Evolutionary conservation across 2,797 vertebrate species (phyloP).

Genomic region (Thaleichthys pacificus): DNA sequence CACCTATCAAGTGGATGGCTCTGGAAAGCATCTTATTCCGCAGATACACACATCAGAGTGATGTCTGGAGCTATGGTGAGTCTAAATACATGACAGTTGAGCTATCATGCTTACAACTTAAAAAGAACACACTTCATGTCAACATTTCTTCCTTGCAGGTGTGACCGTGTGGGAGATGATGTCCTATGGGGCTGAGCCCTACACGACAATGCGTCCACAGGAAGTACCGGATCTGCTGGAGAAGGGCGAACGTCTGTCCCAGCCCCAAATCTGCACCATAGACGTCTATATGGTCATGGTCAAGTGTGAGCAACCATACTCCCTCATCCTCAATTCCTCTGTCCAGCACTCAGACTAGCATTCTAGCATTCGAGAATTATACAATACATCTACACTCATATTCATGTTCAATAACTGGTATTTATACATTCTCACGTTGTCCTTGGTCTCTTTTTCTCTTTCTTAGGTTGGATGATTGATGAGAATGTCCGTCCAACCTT

Average conservation of each 20-base stretch:
- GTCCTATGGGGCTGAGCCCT: slow-evolving; percentile 93
- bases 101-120: background rate
- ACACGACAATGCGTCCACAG: slow-evolving; percentile 79
- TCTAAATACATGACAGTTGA: background rate
- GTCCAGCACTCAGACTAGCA: background rate
- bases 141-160: slow-evolving; percentile 65
- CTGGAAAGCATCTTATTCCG: slow-evolving; percentile 94
- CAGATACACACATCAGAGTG: slow-evolving; percentile 95
- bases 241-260: slow-evolving; percentile 91
- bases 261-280: slow-evolving; percentile 96
- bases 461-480: slow-evolving; percentile 95
- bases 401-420: background rate
- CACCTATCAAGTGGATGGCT: slow-evolving; percentile 95
- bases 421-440: background rate
- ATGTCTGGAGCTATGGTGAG: slow-evolving; percentile 98
- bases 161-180: slow-evolving; percentile 98
- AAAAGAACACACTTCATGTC: background rate
- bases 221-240: slow-evolving; percentile 91
- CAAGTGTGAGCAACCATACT: slow-evolving; percentile 83
- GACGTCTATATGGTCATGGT: slow-evolving; percentile 99
- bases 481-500: slow-evolving; percentile 96
- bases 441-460: background rate
- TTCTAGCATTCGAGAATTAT: background rate
- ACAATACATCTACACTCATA: background rate
- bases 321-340: background rate